Evolutionary conservation across 2,888 invertebrate genomes (phyloP).

Genomic region (Eupithecia centaureata): DNA sequence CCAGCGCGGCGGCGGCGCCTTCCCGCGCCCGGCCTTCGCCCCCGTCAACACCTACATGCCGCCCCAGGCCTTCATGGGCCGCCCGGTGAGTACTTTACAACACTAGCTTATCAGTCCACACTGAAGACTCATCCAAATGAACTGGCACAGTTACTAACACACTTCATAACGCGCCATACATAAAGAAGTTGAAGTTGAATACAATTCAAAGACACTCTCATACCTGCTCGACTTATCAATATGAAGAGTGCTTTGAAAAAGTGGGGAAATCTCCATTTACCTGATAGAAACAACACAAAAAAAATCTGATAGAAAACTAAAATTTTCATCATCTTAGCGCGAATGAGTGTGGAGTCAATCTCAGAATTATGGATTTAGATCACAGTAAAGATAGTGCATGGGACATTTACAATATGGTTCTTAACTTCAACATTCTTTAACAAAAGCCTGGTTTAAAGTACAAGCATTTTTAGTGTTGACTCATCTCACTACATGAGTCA

Average conservation of each 20-base stretch:
- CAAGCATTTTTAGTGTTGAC: not conserved
- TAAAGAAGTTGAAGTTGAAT: too few species aligned
- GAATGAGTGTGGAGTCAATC: not conserved
- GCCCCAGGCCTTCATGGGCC: constrained; percentile 75
- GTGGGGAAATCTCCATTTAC: too few species aligned
- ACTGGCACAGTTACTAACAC: not conserved
- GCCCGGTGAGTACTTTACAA: constrained; percentile 62
- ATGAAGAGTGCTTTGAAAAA: too few species aligned
- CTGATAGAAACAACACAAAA: too few species aligned
- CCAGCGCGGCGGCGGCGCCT: constrained; percentile 69
- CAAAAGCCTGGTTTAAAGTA: not conserved
- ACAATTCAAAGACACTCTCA: too few species aligned
- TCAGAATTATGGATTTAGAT: not conserved
- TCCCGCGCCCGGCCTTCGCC: constrained; percentile 77
- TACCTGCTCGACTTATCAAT: too few species aligned
- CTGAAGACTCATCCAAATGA: not conserved
- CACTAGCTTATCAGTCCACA: not conserved
- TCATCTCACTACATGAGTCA: not conserved
- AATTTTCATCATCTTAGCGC: not conserved
- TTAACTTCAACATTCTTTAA: not conserved
- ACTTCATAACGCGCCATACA: too few species aligned
- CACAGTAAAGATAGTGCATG: not conserved
- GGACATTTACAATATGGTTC: not conserved
- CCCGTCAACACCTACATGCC: constrained; percentile 78
- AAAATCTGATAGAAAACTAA: too few species aligned